Percentiles rank a stretch among this genome's conserved stretches.
Evolutionary conservation across 2,888 invertebrate species (phyloP).

Genomic region (Gerris lacustris): DNA sequence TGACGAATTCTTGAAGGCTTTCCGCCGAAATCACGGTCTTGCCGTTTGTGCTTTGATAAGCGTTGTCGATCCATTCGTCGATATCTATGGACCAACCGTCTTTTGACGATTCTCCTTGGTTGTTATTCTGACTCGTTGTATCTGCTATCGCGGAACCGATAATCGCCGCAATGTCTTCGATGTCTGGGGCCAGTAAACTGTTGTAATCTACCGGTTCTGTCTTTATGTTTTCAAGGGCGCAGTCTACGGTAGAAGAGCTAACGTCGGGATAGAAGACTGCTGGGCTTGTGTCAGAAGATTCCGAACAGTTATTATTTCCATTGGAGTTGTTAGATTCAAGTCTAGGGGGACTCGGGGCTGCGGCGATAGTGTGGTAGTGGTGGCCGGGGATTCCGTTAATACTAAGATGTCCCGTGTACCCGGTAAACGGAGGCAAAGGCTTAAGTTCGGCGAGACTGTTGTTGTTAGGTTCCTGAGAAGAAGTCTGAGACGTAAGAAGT

Average conservation of each 20-base stretch:
- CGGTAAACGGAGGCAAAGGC: conserved; percentile 73
- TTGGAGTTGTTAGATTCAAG: conserved; percentile 28
- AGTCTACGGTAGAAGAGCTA: conserved; percentile 40
- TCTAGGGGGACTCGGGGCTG: conserved; percentile 35
- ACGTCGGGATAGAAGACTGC: conserved; percentile 32
- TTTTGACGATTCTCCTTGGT: conserved; percentile 49
- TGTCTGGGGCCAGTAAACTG: conserved; percentile 35
- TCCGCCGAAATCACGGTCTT: conserved; percentile 46
- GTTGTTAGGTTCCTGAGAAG: conserved; percentile 40
- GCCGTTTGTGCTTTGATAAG: conserved; percentile 50
- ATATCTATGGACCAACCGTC: conserved; percentile 83
- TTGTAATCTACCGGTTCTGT: conserved; percentile 33
- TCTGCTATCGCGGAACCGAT: conserved; percentile 82
- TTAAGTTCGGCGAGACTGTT: conserved; percentile 69
- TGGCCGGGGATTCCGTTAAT: conserved; percentile 81
- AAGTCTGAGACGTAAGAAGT: conserved; percentile 26
- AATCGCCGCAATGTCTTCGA: conserved; percentile 73
- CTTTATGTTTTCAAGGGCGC: conserved; percentile 32
- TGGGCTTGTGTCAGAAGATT: conserved; percentile 40
- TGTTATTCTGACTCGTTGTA: conserved; percentile 63
- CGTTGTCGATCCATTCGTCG: conserved; percentile 74
- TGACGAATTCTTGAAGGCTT: conserved; percentile 41
- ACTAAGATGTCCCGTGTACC: conserved; percentile 71
- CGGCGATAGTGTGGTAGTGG: conserved; percentile 72
- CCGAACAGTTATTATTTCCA: conserved; percentile 26